These are phyloP conservation scores for Tragelaphus scriptus DNA, from an alignment of 2,113 vertebrate species.

Conservation along the genomic window DNA sequence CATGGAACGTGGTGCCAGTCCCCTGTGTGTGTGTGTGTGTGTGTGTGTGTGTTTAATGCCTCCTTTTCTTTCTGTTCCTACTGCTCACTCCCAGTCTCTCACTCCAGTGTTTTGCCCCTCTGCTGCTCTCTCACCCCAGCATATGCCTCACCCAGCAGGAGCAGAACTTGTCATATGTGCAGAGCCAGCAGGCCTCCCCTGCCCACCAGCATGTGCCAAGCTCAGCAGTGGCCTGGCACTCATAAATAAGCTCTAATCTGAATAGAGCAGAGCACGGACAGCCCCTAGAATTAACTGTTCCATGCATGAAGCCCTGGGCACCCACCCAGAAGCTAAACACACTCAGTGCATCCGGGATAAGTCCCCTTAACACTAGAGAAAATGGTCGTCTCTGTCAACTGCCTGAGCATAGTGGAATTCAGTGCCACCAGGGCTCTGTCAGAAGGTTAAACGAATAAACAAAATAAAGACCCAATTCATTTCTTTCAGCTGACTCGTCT, in stretches of 20 bases:
- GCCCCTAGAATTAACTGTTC: slow-evolving; percentile 62
- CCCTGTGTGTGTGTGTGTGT: background rate
- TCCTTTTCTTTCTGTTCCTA: background rate
- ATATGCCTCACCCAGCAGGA: background rate
- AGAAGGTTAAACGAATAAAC: slow-evolving; percentile 5
- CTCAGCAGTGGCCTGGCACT: slow-evolving; percentile 66
- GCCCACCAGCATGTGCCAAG: slow-evolving; percentile 62
- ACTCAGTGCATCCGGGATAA: slow-evolving; percentile 39
- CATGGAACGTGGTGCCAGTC: background rate
- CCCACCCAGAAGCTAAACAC: slow-evolving; percentile 41
- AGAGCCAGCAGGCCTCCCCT: slow-evolving; percentile 41
- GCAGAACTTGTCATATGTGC: slow-evolving; percentile 26
- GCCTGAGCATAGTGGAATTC: background rate
- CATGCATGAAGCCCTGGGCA: slow-evolving; percentile 53
- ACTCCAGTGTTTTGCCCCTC: background rate
- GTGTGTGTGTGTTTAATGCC: background rate
- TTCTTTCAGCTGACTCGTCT: background rate
- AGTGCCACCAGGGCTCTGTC: background rate
- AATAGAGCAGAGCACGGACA: slow-evolving; percentile 38
- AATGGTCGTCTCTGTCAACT: slow-evolving; percentile 46
- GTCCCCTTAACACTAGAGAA: slow-evolving; percentile 30
- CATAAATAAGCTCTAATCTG: slow-evolving; percentile 54
- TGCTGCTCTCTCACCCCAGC: background rate
- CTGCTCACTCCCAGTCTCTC: background rate
- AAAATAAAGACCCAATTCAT: slow-evolving; percentile 23